phyloP scores from a whole-genome alignment of 23 tunicate genomes.

The Aplidium turbinatum region DNA sequence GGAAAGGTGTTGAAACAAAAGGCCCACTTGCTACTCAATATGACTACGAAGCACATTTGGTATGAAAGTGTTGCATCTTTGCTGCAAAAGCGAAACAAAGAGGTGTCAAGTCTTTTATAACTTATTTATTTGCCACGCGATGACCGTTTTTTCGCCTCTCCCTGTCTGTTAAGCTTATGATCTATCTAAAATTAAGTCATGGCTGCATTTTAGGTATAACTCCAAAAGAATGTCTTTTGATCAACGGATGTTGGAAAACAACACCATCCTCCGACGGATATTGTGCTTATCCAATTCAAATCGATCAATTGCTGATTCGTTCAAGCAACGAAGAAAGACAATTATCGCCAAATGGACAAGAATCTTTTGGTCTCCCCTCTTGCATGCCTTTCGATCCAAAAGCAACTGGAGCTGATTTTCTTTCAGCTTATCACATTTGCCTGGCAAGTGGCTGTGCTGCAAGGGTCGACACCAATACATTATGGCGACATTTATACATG shows the following conservation, averaged over 20 bases:
- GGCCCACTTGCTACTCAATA: no score
- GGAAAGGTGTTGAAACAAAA: no score
- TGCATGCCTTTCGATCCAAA: conserved; percentile 51
- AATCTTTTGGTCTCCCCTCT: conserved; percentile 50
- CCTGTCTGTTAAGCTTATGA: background rate
- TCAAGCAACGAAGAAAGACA: conserved; percentile 58
- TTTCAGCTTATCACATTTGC: conserved; percentile 57
- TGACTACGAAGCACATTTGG: background rate
- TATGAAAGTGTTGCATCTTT: background rate
- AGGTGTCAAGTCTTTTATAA: no score
- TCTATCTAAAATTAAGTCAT: background rate
- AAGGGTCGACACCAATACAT: conserved; percentile 20
- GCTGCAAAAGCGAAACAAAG: no score
- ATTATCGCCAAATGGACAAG: background rate
- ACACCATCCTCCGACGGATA: background rate
- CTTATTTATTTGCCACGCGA: no score
- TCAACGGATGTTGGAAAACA: conserved; percentile 78
- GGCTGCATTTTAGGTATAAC: conserved; percentile 50
- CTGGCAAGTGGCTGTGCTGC: conserved; percentile 68
- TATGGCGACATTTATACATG: conserved; percentile 1
- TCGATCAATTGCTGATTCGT: conserved; percentile 27
- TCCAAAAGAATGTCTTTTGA: conserved; percentile 68
- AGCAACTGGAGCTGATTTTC: conserved; percentile 35
- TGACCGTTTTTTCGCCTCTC: no score
- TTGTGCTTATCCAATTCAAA: conserved; percentile 69